Percentiles rank a stretch among this genome's conserved stretches.
phyloP scores from a whole-genome alignment of 2,888 invertebrate species.

The Thymelicus sylvestris region DNA sequence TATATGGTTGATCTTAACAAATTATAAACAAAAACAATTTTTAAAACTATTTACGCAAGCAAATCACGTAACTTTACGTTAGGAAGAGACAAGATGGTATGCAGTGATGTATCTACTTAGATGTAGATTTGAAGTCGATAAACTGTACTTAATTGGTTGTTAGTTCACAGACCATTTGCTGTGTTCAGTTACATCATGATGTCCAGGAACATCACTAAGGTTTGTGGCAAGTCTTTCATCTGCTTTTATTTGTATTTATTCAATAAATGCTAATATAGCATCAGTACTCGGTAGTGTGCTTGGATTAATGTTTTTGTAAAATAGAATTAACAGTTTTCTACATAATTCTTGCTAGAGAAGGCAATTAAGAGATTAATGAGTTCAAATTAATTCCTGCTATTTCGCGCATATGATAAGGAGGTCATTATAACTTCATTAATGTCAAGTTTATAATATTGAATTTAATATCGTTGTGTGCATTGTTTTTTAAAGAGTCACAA shows the following conservation, averaged over 20 bases:
- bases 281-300: too few relatives aligned
- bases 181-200: slow-evolving; percentile 19
- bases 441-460: too few relatives aligned
- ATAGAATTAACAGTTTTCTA: too few relatives aligned
- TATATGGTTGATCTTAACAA: background rate
- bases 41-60: background rate
- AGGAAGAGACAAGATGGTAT: slow-evolving; percentile 25
- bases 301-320: too few relatives aligned
- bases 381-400: too few relatives aligned
- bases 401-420: too few relatives aligned
- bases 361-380: too few relatives aligned
- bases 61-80: slow-evolving; percentile 16
- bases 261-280: background rate
- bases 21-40: slow-evolving; percentile 1
- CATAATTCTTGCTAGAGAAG: too few relatives aligned
- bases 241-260: slow-evolving; percentile 2
- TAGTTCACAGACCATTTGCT: slow-evolving; percentile 28
- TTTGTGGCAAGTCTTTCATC: background rate
- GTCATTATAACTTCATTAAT: too few relatives aligned
- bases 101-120: background rate
- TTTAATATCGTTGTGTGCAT: too few relatives aligned
- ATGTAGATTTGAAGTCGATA: slow-evolving; percentile 29
- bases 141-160: slow-evolving; percentile 30
- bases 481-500: too few relatives aligned
- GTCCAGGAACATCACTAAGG: slow-evolving; percentile 7